Conservation (phyloP, 2,888 invertebrate species). For the Morinoia aosen region DNA sequence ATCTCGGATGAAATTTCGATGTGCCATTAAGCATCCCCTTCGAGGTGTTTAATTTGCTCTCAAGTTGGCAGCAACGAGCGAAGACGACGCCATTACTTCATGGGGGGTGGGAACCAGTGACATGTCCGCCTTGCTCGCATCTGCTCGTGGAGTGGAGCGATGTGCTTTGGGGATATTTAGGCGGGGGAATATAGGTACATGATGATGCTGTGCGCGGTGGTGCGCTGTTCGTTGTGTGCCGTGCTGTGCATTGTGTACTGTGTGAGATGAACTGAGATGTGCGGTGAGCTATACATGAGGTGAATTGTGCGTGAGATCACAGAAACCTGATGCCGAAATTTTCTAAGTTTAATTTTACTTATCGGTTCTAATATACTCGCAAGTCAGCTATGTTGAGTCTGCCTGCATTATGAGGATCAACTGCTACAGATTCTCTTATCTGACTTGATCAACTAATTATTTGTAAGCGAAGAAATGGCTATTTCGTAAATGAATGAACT, state of each 20-base stretch:
- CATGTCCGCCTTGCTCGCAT: neutral
- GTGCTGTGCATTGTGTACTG: too few relatives aligned
- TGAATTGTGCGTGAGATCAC: too few relatives aligned
- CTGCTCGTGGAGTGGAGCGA: neutral
- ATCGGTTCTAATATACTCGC: too few relatives aligned
- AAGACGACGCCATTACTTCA: slow-evolving; percentile 21
- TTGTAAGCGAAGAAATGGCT: neutral
- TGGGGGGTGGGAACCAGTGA: slow-evolving; percentile 7
- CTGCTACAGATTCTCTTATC: too few relatives aligned
- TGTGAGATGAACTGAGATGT: too few relatives aligned
- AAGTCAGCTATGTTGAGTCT: too few relatives aligned
- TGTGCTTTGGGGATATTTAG: neutral
- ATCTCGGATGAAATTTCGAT: neutral
- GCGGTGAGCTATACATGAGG: too few relatives aligned
- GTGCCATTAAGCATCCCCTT: slow-evolving; percentile 1
- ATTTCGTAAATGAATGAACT: neutral
- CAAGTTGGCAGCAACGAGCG: slow-evolving; percentile 15
- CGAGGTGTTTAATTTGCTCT: slow-evolving; percentile 30
- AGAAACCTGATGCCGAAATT: too few relatives aligned
- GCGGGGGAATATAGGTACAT: neutral
- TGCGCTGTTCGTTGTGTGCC: too few relatives aligned
- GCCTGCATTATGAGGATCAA: too few relatives aligned
- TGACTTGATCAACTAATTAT: too few relatives aligned
- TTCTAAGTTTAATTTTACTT: too few relatives aligned
- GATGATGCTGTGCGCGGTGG: neutral